These are phyloP conservation scores for Myotis daubentonii DNA, from an alignment of 2,797 vertebrate species.

Conservation along the genomic window DNA sequence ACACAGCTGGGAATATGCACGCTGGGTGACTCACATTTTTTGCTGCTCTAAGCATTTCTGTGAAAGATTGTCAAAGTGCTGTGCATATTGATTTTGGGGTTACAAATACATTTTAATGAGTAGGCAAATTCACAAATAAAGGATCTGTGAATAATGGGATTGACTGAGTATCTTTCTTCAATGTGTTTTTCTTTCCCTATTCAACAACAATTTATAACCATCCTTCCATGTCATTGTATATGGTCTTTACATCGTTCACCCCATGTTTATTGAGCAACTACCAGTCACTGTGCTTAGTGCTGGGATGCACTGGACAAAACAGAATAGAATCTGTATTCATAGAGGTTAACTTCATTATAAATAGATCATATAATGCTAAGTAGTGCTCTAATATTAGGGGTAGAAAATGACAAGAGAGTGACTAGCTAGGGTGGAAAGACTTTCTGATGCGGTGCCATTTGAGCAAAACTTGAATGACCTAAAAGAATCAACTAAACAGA, in stretches of 20 bases:
- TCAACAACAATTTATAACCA: neutral
- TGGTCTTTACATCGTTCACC: neutral
- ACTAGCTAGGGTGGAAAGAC: neutral
- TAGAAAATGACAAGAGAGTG: neutral
- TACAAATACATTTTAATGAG: conserved; percentile 9
- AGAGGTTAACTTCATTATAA: neutral
- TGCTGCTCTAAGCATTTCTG: neutral
- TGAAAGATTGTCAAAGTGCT: neutral
- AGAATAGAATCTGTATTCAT: neutral
- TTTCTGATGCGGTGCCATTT: neutral
- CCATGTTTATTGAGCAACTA: neutral
- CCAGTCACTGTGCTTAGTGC: neutral
- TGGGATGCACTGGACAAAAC: neutral
- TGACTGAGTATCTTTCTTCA: neutral
- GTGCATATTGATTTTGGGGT: neutral
- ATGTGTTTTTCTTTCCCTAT: neutral
- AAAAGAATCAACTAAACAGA: neutral
- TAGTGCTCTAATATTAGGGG: neutral
- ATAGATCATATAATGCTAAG: neutral
- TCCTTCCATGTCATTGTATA: neutral
- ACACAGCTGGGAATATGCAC: neutral
- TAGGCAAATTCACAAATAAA: neutral
- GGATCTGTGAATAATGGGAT: neutral
- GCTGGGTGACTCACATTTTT: neutral
- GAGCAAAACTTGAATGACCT: neutral